Base-by-base conservation (phyloP, 2,888 invertebrate genomes). In the Apodemia mormo region DNA sequence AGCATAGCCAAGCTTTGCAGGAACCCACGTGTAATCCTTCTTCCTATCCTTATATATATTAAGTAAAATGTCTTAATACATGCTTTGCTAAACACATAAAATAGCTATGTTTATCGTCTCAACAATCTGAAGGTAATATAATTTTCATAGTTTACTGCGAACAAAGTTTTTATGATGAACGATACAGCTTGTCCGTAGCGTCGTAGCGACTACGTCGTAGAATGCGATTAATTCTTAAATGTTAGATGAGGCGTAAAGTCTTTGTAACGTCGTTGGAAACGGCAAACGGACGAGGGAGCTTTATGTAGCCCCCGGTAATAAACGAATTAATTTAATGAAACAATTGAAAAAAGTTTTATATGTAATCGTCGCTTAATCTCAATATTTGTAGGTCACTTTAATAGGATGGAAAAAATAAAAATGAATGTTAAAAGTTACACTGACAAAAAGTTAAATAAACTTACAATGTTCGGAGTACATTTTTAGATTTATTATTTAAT, bases 201-300 rank as follows among this genome's bases (percentile, higher is more conserved):
- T 67, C 72, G 74, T 74, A 74, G 72, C 73, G 68, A 77, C 74
- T 73, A 58, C 68, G 71, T 73, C 74, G 76, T 77, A 76, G 78
- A 78, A 79, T 78, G 76, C 87, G 91, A 91, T 92, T 91, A 89
- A 89, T 89, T 85, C 83, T 79, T 92, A 81, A 90, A 90, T 92
- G 80, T 88, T 90, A 86, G 77, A 91, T 87, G 84, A 86, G 82
- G 81, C 72, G 75, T 78, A 79, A 79, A 77, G 74, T 79, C 77
- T 75, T 78, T 78, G 74, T 78, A 74, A 72, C 75, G 71, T 77
- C 75, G 75, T 77, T 73, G 74, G 58, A 22, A 58, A 73, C 73
- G 69, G 45, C 58, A 68, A 72, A 58, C 67, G 69, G 70, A 54
- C 73, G 67, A 58, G 37, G 71, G 58, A 65, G 56, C 22, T 56